phyloP scores from a whole-genome alignment of 2,797 vertebrate genomes.

The Notoglanidium macrostoma region DNA sequence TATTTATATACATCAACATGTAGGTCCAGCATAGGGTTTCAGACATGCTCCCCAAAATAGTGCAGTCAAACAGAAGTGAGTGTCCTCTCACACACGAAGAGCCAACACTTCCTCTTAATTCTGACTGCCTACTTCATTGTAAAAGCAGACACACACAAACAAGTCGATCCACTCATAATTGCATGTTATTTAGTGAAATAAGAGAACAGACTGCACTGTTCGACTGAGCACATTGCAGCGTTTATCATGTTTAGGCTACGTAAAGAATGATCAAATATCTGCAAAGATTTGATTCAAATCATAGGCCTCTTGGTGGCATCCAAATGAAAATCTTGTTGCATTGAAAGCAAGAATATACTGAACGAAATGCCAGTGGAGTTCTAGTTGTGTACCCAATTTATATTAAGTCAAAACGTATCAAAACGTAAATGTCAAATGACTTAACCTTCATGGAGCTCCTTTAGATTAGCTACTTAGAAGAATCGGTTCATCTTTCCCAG shows the following conservation, averaged over 20 bases:
- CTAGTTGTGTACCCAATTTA: neutral
- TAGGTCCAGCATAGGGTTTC: conserved; percentile 70
- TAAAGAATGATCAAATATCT: neutral
- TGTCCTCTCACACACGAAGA: conserved; percentile 23
- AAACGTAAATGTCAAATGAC: neutral
- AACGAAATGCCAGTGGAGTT: neutral
- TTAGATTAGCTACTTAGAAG: neutral
- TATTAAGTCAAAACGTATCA: too few species aligned
- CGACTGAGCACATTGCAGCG: neutral
- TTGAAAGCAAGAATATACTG: neutral
- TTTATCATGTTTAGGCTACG: neutral
- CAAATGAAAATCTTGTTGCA: neutral
- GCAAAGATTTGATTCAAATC: neutral
- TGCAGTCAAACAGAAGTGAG: conserved; percentile 46
- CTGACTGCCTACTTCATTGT: neutral
- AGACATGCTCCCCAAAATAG: conserved; percentile 70
- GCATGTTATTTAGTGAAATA: neutral
- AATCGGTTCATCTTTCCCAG: too few species aligned
- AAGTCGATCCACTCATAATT: neutral
- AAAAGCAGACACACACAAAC: neutral
- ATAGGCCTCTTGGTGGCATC: neutral
- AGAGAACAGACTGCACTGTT: neutral
- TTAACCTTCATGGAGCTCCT: neutral
- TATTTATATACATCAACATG: conserved; percentile 76
- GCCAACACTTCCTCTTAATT: conserved; percentile 48